A percentile compares a stretch with the other conserved stretches of the same genome.
phyloP scores from a whole-genome alignment of 2,113 vertebrate species.

The Ictalurus furcatus region DNA sequence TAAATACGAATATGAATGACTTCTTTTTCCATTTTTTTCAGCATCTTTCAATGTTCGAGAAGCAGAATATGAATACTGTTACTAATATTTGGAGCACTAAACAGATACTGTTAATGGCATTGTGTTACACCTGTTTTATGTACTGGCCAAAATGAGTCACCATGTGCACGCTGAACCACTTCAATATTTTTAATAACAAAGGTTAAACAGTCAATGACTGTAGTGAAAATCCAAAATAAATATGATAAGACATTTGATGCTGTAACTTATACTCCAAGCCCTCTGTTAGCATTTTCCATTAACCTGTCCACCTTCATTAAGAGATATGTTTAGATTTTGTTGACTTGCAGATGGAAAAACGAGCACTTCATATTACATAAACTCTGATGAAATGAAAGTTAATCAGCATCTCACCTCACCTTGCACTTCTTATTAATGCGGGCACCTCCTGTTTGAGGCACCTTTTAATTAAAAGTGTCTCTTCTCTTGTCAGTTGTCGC shows the following conservation, averaged over 20 bases:
- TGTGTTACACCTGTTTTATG: neutral
- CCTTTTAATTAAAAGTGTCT: constrained; percentile 51
- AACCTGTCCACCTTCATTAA: constrained; percentile 24
- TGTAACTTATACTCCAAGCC: neutral
- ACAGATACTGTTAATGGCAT: neutral
- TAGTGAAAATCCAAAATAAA: neutral
- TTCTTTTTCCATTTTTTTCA: neutral
- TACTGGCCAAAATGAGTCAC: neutral
- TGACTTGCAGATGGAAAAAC: neutral
- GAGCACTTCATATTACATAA: neutral
- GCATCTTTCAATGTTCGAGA: neutral
- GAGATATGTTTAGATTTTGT: neutral
- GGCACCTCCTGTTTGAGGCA: constrained; percentile 16
- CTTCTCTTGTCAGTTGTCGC: constrained; percentile 26
- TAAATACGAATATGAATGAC: neutral
- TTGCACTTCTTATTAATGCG: constrained; percentile 21
- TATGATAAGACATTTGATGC: neutral
- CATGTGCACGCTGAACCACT: neutral
- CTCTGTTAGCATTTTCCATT: constrained; percentile 11
- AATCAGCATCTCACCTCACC: constrained; percentile 20
- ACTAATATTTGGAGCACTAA: neutral
- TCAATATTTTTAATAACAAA: neutral
- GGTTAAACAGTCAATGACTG: neutral
- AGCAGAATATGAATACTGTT: neutral
- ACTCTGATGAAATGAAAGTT: neutral